Evolutionary conservation across 2,797 vertebrate genomes (phyloP), one percentile per base, ranked within the genome.

Genomic region (Amblyraja radiata): DNA sequence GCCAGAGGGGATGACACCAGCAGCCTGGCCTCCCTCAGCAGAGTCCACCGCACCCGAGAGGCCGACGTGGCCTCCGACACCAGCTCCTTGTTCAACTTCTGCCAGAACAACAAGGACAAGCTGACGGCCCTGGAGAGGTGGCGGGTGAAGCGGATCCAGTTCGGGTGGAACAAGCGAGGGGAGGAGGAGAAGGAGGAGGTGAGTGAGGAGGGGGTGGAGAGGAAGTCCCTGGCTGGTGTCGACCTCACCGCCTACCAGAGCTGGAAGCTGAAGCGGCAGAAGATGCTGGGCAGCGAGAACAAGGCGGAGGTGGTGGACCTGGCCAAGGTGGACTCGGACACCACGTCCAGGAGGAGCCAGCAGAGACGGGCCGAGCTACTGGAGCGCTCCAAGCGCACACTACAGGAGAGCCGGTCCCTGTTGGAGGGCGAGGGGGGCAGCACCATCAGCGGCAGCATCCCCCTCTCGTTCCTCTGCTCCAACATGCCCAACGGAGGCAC

Each of bases 111-210:
- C 95, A 98, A 97, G 95, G 97, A 98, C 77, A 98, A 97, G 68
- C 95, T 99, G 95, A 97, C 97, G 0, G 96, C 98, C 71, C 94
- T 99, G 94, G 98, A 99, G 94, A 97, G 99, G 54, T 99, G 99
- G 99, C 97, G 97, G 81, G 68, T 99, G 93, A 99, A 99, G 94
- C 97, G 98, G 93, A 97, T 99, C 95, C 98, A 99, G 93, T 99
- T 98, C 83, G 98, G 98, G 18, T 99, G 98, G 97, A 98, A 99
- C 95, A 99, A 97, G 95, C 98, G 97, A 93, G 98, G 98, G 7
- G 94, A 94, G 0, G 97, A 97, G n/a, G 95, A 96, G 0, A 96
- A 95, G 32, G 91, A 93, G 65, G 93, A 97, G 96, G 23, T 95
- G 93, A 18, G 78, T 79, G 0, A 84, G 93, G 0, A 94, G 23